Conservation (phyloP, 2,797 vertebrate species). For the Microctenopoma steveboyesi region DNA sequence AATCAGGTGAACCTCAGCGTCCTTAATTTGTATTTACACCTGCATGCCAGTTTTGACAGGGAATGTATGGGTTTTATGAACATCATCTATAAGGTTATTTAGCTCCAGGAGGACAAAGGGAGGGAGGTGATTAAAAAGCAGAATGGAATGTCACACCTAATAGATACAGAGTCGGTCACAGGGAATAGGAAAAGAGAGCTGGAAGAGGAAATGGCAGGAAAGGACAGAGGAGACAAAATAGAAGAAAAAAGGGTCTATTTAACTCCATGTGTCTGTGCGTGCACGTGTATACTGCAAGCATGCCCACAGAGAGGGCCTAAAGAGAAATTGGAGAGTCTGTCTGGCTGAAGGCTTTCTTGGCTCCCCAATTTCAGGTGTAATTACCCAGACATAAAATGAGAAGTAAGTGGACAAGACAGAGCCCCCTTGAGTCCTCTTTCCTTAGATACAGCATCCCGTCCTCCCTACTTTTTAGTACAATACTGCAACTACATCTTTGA, state of each 20-base stretch:
- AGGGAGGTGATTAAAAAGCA: conserved; percentile 80
- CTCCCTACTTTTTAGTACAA: conserved; percentile 11
- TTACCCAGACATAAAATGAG: conserved; percentile 72
- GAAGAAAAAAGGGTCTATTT: conserved; percentile 40
- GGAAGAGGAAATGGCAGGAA: conserved; percentile 21
- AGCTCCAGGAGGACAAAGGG: conserved; percentile 70
- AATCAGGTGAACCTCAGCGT: conserved; percentile 22
- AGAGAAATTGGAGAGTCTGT: conserved; percentile 58
- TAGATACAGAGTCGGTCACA: conserved; percentile 73
- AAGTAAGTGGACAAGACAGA: conserved; percentile 70
- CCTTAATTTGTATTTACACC: conserved; percentile 52
- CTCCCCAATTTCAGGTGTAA: conserved; percentile 76
- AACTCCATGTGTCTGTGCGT: conserved; percentile 13
- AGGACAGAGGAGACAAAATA: conserved; percentile 29
- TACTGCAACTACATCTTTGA: conserved; percentile 22
- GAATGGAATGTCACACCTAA: conserved; percentile 82
- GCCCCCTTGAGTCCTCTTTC: conserved; percentile 40
- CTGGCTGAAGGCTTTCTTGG: conserved; percentile 49
- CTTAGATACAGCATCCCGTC: conserved; percentile 20
- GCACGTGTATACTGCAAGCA: conserved; percentile 4
- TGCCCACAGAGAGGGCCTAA: conserved; percentile 13
- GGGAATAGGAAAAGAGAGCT: conserved; percentile 63
- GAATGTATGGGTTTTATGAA: conserved; percentile 57
- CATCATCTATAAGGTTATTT: conserved; percentile 74
- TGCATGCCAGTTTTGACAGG: conserved; percentile 44